These are phyloP conservation scores for Agonopterix subpropinquella DNA, from an alignment of 2,888 invertebrate species.

Conservation along the genomic window DNA sequence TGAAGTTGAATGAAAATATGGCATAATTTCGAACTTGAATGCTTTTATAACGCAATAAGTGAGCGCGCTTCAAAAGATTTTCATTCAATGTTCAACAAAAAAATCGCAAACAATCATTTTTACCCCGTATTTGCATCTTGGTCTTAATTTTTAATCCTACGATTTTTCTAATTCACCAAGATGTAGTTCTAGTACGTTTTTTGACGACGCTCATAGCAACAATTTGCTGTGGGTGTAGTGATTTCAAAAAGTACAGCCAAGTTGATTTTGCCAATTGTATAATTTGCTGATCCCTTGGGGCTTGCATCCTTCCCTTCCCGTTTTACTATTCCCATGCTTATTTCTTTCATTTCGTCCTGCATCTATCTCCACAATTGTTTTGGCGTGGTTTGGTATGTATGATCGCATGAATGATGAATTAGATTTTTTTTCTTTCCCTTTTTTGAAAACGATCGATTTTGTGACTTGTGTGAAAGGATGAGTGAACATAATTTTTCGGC, in stretches of 20 bases:
- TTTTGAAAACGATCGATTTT: too few relatives aligned
- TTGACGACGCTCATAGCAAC: slow-evolving; percentile 8
- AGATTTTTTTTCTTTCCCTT: slow-evolving; percentile 2
- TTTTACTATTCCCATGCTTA: slow-evolving; percentile 26
- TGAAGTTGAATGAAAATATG: slow-evolving; percentile 28
- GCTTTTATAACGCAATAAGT: too few relatives aligned
- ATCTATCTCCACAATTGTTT: slow-evolving; percentile 37
- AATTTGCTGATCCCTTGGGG: slow-evolving; percentile 54
- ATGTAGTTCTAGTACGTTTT: too few relatives aligned
- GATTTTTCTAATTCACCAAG: too few relatives aligned
- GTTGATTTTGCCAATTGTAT: slow-evolving; percentile 41
- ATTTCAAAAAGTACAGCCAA: slow-evolving; percentile 62
- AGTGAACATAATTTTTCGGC: background rate
- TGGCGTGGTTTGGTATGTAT: slow-evolving; percentile 33
- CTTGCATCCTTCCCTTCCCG: slow-evolving; percentile 45
- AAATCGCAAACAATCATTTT: slow-evolving; percentile 36
- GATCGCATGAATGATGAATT: slow-evolving; percentile 29
- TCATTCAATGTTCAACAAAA: slow-evolving; percentile 24
- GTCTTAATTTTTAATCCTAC: too few relatives aligned
- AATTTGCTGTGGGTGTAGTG: slow-evolving; percentile 11
- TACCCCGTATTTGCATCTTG: slow-evolving; percentile 1
- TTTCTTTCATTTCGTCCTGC: slow-evolving; percentile 48
- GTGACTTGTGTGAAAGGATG: too few relatives aligned
- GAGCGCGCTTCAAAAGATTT: slow-evolving; percentile 8
- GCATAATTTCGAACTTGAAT: background rate